Evolutionary conservation across 2,888 invertebrate genomes (phyloP).

Genomic region (Phragmatobia fuliginosa): DNA sequence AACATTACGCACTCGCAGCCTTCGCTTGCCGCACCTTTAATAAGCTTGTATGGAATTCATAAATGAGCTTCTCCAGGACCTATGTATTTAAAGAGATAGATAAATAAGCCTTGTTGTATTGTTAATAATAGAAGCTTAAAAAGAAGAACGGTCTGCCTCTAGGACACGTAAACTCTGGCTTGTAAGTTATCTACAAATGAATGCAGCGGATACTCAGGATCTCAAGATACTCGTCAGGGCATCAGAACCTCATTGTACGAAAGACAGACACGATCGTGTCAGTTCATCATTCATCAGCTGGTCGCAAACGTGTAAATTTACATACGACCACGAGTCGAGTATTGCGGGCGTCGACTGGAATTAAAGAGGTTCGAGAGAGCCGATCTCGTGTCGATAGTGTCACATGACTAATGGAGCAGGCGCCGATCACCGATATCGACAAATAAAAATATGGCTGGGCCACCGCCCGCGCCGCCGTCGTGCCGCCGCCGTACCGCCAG

Average conservation of each 20-base stretch:
- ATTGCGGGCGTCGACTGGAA: slow-evolving; percentile 74
- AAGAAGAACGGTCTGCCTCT: slow-evolving; percentile 26
- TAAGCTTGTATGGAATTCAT: slow-evolving; percentile 43
- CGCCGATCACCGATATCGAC: slow-evolving; percentile 84
- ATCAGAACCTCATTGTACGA: slow-evolving; percentile 25
- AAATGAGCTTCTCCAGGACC: slow-evolving; percentile 53
- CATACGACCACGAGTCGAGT: slow-evolving; percentile 72
- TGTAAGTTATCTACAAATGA: slow-evolving; percentile 42
- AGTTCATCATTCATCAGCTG: slow-evolving; percentile 80
- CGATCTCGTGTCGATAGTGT: slow-evolving; percentile 85
- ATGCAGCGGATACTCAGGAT: slow-evolving; percentile 22
- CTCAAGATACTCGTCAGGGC: slow-evolving; percentile 3
- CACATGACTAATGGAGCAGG: slow-evolving; percentile 86
- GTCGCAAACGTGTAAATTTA: slow-evolving; percentile 74
- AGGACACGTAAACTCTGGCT: slow-evolving; percentile 9
- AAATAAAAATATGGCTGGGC: slow-evolving; percentile 79
- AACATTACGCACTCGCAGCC: not conserved
- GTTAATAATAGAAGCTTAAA: slow-evolving; percentile 26
- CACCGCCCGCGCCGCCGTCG: slow-evolving; percentile 60
- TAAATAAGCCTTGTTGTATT: slow-evolving; percentile 47
- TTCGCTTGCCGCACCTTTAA: slow-evolving; percentile 16
- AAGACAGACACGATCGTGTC: slow-evolving; percentile 60
- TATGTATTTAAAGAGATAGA: slow-evolving; percentile 38
- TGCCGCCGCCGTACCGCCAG: slow-evolving; percentile 45
- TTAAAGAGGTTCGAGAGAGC: slow-evolving; percentile 77